Base-by-base conservation (phyloP, 2,797 vertebrate species). In the Chaunax sp. region DNA sequence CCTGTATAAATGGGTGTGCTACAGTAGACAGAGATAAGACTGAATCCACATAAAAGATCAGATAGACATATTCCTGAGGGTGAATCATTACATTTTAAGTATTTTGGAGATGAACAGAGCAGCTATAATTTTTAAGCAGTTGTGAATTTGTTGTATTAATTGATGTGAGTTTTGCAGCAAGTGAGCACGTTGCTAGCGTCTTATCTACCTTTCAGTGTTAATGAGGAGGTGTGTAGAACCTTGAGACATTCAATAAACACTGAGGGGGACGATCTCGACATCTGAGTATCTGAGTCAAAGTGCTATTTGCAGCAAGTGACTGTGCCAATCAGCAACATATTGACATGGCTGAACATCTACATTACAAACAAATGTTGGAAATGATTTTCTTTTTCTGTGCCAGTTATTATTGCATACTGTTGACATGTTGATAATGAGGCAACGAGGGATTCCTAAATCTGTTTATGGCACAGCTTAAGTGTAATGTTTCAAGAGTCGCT, bases 21-120 rank as follows among this genome's bases (percentile, higher is more conserved):
- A 6, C 46, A 46, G 20, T 52, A 43, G 26, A 51, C 19, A 49
- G 35, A 74, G 62, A 64, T 70, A 52, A 67, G 46, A 57, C 25
- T 19, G 44, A 47, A 74, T 10, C 56, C 64, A 61, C 23, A n/a
- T 16, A 28, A 19, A 66, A 63, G 47, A 41, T 43, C n/a, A 20
- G n/a, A 43, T 4, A 25, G 46, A 38, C 18, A 14, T 54, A 47
- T 47, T 44, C 18, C 15, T 28, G 22, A 44, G 28, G 47, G 40
- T 43, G 26, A 19, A 58, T 23, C 26, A 65, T 64, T 72, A 41
- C 43, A 30, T 10, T 62, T 44, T 55, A 67, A 45, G 53, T 5
- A 15, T 35, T 33, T 26, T 15, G 9, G 23, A 40, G 51, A 62
- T 20, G 22, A 23, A 57, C 15, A 23, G n/a, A 30, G 22, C 22